Conservation (phyloP, 2,113 vertebrate genomes). For the Bufo gargarizans region DNA sequence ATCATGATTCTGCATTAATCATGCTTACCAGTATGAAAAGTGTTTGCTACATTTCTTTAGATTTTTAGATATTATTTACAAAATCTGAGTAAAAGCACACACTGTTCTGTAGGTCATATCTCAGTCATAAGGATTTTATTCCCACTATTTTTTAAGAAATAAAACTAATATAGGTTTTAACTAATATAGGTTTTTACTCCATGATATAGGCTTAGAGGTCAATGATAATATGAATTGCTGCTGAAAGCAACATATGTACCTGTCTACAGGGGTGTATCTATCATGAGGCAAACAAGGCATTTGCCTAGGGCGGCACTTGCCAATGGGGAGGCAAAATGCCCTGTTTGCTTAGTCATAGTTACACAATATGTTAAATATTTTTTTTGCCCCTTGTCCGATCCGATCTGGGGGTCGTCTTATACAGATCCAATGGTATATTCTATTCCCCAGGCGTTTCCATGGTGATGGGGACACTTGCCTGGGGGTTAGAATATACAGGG, state of each 20-base stretch:
- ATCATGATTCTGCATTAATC: conserved; percentile 17
- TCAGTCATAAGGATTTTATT: not conserved
- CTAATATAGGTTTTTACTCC: not conserved
- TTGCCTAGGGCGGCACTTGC: too few species aligned
- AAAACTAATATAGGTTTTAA: not conserved
- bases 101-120: not conserved
- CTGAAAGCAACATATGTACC: not conserved
- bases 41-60: not conserved
- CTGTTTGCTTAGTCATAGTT: too few species aligned
- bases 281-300: too few species aligned
- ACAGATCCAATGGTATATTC: too few species aligned
- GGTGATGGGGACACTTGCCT: too few species aligned
- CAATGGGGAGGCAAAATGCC: too few species aligned
- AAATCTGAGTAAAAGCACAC: not conserved
- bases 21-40: not conserved
- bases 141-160: not conserved
- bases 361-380: too few species aligned
- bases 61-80: conserved; percentile 4
- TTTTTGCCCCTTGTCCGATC: too few species aligned
- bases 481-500: too few species aligned
- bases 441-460: too few species aligned
- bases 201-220: not conserved
- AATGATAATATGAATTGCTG: not conserved
- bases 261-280: too few species aligned
- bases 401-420: too few species aligned